Evolutionary conservation across 2,888 invertebrate species (phyloP).

Genomic region (Polymixis flavicincta): DNA sequence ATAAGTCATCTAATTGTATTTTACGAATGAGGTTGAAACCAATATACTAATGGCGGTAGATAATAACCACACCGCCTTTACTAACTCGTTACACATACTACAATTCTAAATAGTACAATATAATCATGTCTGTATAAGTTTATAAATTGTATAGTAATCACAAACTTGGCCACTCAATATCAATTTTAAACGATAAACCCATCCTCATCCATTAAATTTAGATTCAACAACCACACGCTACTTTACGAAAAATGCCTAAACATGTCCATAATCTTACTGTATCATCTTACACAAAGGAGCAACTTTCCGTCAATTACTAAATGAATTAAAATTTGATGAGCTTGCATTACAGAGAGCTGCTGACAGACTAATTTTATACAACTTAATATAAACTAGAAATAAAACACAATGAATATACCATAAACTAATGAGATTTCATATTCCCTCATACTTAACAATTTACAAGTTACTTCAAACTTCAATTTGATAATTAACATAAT

Average conservation of each 20-base stretch:
- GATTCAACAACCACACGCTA: conserved; percentile 67
- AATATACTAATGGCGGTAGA: conserved; percentile 78
- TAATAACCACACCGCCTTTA: conserved; percentile 73
- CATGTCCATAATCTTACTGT: conserved; percentile 58
- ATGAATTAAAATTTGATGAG: conserved; percentile 71
- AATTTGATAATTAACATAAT: conserved; percentile 64
- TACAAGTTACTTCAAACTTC: conserved; percentile 81
- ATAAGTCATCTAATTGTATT: conserved; percentile 78
- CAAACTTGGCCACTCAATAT: conserved; percentile 87
- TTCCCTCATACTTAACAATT: conserved; percentile 84
- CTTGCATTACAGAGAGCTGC: conserved; percentile 85
- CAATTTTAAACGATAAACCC: conserved; percentile 70
- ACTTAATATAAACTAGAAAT: conserved; percentile 84
- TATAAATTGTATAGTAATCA: conserved; percentile 88
- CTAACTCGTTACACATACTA: conserved; percentile 87
- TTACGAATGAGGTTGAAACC: conserved; percentile 83
- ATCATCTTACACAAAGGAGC: conserved; percentile 57
- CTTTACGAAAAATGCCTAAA: conserved; percentile 57
- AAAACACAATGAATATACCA: conserved; percentile 77
- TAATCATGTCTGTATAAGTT: conserved; percentile 87
- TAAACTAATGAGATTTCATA: conserved; percentile 84
- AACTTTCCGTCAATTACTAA: conserved; percentile 55
- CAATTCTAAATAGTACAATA: conserved; percentile 85
- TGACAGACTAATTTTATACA: conserved; percentile 86
- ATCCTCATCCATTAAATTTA: conserved; percentile 67